These are phyloP conservation scores for Megamerina dolium DNA, from an alignment of 2,888 invertebrate genomes.

Conservation along the genomic window DNA sequence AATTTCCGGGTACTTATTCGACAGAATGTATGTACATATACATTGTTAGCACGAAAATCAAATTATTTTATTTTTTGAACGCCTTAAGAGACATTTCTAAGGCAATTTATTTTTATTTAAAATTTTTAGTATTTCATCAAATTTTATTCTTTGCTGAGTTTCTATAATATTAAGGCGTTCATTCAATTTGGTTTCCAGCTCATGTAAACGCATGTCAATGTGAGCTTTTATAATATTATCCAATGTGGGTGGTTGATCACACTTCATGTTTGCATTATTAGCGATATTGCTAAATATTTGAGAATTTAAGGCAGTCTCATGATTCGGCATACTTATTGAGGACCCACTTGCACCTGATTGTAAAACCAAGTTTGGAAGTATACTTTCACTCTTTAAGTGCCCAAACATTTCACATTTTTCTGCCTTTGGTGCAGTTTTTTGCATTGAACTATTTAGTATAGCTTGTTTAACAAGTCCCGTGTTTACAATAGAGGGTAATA, in stretches of 20 bases:
- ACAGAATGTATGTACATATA: too few species aligned
- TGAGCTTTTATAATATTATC: constrained; percentile 23
- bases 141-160: constrained; percentile 31
- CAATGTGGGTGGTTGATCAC: neutral
- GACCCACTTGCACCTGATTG: too few species aligned
- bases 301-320: too few species aligned
- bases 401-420: constrained; percentile 38
- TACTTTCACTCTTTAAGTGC: constrained; percentile 18
- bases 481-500: constrained; percentile 29
- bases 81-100: too few species aligned
- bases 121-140: constrained; percentile 36
- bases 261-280: neutral
- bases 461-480: constrained; percentile 39
- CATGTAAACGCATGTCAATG: constrained; percentile 31
- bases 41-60: too few species aligned
- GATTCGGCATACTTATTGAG: too few species aligned
- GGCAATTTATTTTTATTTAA: constrained; percentile 24
- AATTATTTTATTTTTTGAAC: too few species aligned
- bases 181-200: constrained; percentile 30
- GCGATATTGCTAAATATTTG: too few species aligned
- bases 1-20: too few species aligned
- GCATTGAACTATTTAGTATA: constrained; percentile 28
- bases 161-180: constrained; percentile 32
- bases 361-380: too few species aligned
- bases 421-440: constrained; percentile 28